Evolutionary conservation across 2,888 invertebrate species (phyloP), one percentile per base, ranked within the genome.

Genomic region (Drosophila atroscutellata): DNA sequence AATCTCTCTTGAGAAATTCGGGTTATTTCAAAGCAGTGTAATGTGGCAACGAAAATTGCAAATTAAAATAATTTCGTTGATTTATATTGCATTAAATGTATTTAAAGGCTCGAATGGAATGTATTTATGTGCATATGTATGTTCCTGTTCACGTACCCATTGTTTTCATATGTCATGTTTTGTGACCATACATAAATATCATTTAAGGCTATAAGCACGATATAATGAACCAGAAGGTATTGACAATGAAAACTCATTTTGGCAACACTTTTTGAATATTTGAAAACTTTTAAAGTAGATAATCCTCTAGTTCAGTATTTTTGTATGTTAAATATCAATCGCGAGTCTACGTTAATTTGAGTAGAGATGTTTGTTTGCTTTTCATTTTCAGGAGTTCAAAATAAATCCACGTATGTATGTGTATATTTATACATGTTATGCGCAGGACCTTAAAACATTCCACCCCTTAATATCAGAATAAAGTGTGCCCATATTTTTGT

Each of bases 391-490:
- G 42, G 15, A 42, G 30, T 42, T 56, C 56, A 56, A 56, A 30
- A 56, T 56, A 56, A 56, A 42, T 56, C 20, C 24, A 20, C 15
- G 50, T 30, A 2, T 61, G 20, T 24, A 30, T 30, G 42, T 63
- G 26, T 20, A 32, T 20, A 13, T 32, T 7, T 51, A 24, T 3
- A n/a, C 32, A 32, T 24, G 28, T 36, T 59, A 11, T 65, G 65
- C 65, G 65, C 65, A 66, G 66, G 65, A 65, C 52, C 28, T 62
- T 36, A 20, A 18, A 24, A 20, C 28, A 65, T 47, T 65, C 30
- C 36, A 65, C 45, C 65, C 45, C 45, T 13, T 37, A 1, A n/a
- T 5, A 2, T 6, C 1, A 18, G 4, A n/a, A 5, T 2, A 3
- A 36, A 47, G 66, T 66, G 65, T 66, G 66, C 7, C 65, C 65